Evolutionary conservation across 2,797 vertebrate species (phyloP).

Genomic region (Alfaro cultratus): DNA sequence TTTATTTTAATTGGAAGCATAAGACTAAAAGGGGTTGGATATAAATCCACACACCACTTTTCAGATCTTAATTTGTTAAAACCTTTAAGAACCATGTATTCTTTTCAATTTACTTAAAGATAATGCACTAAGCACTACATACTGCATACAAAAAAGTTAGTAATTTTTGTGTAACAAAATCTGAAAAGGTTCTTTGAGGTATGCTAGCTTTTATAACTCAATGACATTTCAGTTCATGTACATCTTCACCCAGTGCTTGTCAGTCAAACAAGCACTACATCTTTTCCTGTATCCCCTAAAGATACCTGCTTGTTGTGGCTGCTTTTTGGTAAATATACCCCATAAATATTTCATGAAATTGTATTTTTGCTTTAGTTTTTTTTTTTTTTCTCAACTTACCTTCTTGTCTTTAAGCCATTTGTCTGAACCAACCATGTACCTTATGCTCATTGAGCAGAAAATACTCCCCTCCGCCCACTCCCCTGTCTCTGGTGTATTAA

Average conservation of each 20-base stretch:
- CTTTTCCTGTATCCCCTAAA: constrained; percentile 55
- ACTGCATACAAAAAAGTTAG: background rate
- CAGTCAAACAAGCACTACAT: constrained; percentile 64
- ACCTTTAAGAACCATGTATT: background rate
- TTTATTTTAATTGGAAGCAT: background rate
- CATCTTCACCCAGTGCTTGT: constrained; percentile 57
- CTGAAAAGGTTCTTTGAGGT: constrained; percentile 19
- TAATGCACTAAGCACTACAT: background rate
- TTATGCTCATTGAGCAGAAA: constrained; percentile 80
- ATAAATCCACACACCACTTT: background rate
- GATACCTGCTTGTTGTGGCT: constrained; percentile 64
- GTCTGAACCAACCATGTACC: constrained; percentile 78
- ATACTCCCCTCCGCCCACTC: constrained; percentile 41
- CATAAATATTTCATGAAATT: constrained; percentile 83
- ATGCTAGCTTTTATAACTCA: constrained; percentile 17
- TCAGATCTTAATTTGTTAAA: background rate
- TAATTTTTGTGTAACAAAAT: background rate
- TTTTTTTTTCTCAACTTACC: constrained; percentile 53
- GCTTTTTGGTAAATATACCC: constrained; percentile 79
- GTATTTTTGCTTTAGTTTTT: constrained; percentile 51
- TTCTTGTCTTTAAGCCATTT: constrained; percentile 75
- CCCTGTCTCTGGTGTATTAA: constrained; percentile 70
- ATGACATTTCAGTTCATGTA: constrained; percentile 55
- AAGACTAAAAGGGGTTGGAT: background rate
- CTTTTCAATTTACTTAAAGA: background rate